Base-by-base conservation (phyloP, 2,113 vertebrate species). In the Gymnarchus niloticus region DNA sequence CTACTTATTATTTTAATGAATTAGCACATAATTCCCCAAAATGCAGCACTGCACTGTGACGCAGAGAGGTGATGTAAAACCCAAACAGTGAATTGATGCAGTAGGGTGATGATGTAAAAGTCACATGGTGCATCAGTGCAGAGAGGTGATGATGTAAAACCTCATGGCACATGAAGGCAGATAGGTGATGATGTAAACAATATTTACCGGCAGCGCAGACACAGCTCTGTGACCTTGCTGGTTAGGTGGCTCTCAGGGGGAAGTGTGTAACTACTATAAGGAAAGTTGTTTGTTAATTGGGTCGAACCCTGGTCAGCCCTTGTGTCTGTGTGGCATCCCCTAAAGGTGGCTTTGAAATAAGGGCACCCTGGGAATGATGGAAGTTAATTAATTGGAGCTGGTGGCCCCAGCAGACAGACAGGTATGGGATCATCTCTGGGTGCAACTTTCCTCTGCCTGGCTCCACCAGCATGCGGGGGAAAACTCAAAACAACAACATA, bases 281-380 rank as follows among this genome's bases (percentile, higher is more conserved):
- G 89, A 92, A 94, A 94, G 91, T 92, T 93, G 84, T 92, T 94
- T 92, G 91, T 92, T 95, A 95, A 95, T 95, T 95, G 94, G 92
- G 90, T 94, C 95, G 92, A 94, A 92, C 92, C 88, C 89, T 90
- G 93, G 93, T 93, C 91, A 92, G 90, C 91, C 65, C 88, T 33
- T 54, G 89, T 87, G 94, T 87, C 90, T 92, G 91, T 88, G 91
- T 91, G 93, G 87, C 88, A 89, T 93, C 93, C 91, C 88, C 92
- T 92, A 93, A 93, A 93, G 91, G 91, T 94, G 93, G 87, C 85
- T 82, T 93, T 89, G 85, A 88, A 94, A 93, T 83, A 73, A 91
- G 88, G 89, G 88, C 41, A 85, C 87, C 92, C 86, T 88, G 93
- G 91, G 93, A 93, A 84, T 1, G 2, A 92, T 90, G 90, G 89